Evolutionary conservation across 2,113 vertebrate genomes (phyloP).

Genomic region (Mungos mungo): DNA sequence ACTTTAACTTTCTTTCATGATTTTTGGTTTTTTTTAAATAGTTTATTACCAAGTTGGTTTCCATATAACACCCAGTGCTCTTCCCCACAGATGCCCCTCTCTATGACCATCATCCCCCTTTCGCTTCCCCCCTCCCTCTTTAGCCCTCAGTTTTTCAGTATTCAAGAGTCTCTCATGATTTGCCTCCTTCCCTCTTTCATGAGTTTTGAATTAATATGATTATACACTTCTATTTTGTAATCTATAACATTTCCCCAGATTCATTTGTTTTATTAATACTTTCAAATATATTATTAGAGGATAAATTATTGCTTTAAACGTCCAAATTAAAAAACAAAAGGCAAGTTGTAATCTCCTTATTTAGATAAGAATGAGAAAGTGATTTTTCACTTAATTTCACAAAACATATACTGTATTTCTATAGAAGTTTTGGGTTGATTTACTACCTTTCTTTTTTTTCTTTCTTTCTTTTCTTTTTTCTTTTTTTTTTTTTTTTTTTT

Average conservation of each 20-base stretch:
- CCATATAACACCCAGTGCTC: too few species aligned
- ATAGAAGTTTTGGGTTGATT: neutral
- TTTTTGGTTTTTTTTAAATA: too few species aligned
- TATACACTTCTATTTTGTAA: conserved; percentile 32
- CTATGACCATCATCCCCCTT: too few species aligned
- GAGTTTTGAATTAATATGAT: neutral
- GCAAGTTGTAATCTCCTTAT: neutral
- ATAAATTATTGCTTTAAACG: neutral
- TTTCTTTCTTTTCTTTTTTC: neutral
- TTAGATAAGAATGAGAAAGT: conserved; percentile 4
- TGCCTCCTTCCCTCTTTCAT: neutral
- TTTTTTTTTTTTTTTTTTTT: neutral
- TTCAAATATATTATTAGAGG: neutral
- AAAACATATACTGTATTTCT: neutral
- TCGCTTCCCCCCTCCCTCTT: too few species aligned
- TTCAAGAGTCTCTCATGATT: too few species aligned
- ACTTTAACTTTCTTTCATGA: neutral
- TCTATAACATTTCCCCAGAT: neutral
- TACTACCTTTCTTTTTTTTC: neutral
- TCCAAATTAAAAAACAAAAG: conserved; percentile 32
- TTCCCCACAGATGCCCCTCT: too few species aligned
- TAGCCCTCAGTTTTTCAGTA: too few species aligned
- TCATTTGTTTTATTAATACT: neutral
- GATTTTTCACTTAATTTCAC: conserved; percentile 25
- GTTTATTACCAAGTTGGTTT: too few species aligned